A percentile compares a stretch with the other conserved stretches of the same genome.
Evolutionary conservation across 30 jellyfish, hydroid and myxozoan genomes (phyloP).

Genomic region (Nemopilema nomurai): DNA sequence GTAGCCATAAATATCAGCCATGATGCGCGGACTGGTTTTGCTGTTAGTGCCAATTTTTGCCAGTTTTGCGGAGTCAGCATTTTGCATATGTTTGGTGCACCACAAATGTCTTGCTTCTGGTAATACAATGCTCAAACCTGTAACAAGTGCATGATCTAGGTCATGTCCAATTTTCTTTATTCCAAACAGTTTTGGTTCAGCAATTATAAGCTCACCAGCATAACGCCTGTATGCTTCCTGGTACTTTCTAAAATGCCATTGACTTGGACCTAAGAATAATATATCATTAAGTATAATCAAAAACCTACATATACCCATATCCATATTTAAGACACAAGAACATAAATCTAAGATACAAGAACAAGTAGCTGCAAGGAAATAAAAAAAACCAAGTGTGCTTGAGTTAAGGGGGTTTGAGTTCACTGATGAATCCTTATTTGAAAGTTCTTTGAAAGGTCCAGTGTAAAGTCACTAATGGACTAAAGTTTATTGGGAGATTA

Average conservation of each 20-base stretch:
- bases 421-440: neutral
- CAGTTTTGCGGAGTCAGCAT: constrained; percentile 39
- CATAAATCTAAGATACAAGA: neutral
- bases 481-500: neutral
- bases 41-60: constrained; percentile 34
- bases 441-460: neutral
- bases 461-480: neutral
- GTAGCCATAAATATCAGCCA: constrained; percentile 63
- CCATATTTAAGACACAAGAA: neutral
- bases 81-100: constrained; percentile 64
- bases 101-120: constrained; percentile 45
- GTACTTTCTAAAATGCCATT: constrained; percentile 51
- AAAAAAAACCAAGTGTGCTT: neutral
- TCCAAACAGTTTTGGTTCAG: constrained; percentile 27
- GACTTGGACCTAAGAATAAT: constrained; percentile 26
- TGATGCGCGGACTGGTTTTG: constrained; percentile 47
- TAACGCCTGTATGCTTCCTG: constrained; percentile 40
- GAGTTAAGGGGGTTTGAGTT: neutral
- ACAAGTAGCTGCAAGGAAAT: neutral
- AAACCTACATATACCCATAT: neutral
- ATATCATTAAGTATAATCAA: neutral
- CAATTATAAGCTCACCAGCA: constrained; percentile 36
- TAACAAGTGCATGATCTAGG: constrained; percentile 55
- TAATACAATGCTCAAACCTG: constrained; percentile 40
- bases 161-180: constrained; percentile 60